Conservation (phyloP, 2,113 vertebrate species). For the Oreochromis spilurus region DNA sequence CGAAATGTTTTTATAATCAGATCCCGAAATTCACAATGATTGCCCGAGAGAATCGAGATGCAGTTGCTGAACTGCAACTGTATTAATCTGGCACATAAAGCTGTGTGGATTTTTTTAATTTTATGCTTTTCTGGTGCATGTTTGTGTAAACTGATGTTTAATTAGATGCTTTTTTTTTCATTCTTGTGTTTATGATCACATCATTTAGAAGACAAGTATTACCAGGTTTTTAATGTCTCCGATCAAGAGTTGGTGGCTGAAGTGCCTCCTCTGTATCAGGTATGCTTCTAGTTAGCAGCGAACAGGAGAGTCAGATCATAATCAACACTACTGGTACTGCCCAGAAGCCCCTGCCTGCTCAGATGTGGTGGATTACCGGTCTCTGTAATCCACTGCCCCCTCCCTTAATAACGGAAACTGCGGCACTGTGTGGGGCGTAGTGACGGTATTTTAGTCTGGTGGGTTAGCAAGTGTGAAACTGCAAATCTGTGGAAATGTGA, state of each 20-base stretch:
- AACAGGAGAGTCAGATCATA: slow-evolving; percentile 62
- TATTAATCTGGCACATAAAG: not conserved
- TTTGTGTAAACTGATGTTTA: not conserved
- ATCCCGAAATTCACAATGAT: not conserved
- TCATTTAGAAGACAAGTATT: not conserved
- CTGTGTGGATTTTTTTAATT: not conserved
- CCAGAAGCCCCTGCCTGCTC: slow-evolving; percentile 61
- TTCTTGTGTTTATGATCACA: not conserved
- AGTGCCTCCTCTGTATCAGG: not conserved
- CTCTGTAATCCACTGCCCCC: slow-evolving; percentile 48
- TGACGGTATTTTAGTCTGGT: not conserved
- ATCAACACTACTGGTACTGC: slow-evolving; percentile 67
- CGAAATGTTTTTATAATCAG: not conserved
- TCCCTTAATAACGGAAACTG: slow-evolving; percentile 20
- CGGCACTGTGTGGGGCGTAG: slow-evolving; percentile 14
- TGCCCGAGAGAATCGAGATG: rapidly evolving
- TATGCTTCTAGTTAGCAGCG: slow-evolving; percentile 53
- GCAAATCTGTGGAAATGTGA: slow-evolving; percentile 16
- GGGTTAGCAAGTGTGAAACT: slow-evolving; percentile 2
- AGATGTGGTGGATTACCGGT: slow-evolving; percentile 58
- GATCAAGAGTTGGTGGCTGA: not conserved
- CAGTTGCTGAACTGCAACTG: not conserved
- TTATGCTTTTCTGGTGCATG: rapidly evolving
- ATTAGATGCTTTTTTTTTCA: rapidly evolving
- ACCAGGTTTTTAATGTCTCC: not conserved